A percentile compares a stretch with the other conserved stretches of the same genome.
phyloP scores from a whole-genome alignment of 2,888 invertebrate genomes.

The Pyrrhia umbra region DNA sequence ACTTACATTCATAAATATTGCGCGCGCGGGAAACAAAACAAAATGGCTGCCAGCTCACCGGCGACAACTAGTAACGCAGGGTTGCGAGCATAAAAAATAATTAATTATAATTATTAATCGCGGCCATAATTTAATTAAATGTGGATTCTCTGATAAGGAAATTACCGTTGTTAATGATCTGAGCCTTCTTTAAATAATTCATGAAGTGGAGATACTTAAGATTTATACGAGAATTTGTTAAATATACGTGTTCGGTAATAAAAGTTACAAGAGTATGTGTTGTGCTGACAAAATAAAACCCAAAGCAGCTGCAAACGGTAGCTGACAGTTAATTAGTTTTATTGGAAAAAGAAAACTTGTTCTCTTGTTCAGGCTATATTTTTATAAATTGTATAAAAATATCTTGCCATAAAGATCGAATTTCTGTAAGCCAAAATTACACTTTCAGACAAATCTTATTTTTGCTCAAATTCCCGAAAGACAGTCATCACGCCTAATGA shows the following conservation, averaged over 20 bases:
- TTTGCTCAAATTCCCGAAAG: not conserved
- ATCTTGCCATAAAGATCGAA: too few species aligned
- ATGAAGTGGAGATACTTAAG: constrained; percentile 28
- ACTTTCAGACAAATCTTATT: not conserved
- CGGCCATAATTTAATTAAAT: constrained; percentile 40
- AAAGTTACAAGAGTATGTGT: not conserved
- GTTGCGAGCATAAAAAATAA: constrained; percentile 53
- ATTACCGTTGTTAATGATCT: constrained; percentile 47
- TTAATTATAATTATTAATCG: constrained; percentile 43
- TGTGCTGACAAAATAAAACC: not conserved
- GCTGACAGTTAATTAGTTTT: not conserved
- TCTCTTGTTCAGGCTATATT: too few species aligned
- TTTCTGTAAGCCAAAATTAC: too few species aligned
- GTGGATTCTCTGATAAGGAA: constrained; percentile 48
- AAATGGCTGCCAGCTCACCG: constrained; percentile 63
- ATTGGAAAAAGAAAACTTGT: too few species aligned
- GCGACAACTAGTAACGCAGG: constrained; percentile 61
- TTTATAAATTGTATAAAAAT: too few species aligned
- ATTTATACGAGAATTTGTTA: constrained; percentile 35
- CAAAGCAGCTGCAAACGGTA: not conserved
- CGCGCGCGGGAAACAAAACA: constrained; percentile 69
- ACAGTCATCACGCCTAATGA: not conserved
- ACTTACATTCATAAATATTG: constrained; percentile 71
- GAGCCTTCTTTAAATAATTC: constrained; percentile 39
- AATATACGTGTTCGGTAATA: constrained; percentile 2